A percentile compares a stretch with the other conserved stretches of the same genome.
These are phyloP conservation scores for Malurus alboscapulatus DNA, from an alignment of 2,113 vertebrate genomes.

Conservation along the genomic window DNA sequence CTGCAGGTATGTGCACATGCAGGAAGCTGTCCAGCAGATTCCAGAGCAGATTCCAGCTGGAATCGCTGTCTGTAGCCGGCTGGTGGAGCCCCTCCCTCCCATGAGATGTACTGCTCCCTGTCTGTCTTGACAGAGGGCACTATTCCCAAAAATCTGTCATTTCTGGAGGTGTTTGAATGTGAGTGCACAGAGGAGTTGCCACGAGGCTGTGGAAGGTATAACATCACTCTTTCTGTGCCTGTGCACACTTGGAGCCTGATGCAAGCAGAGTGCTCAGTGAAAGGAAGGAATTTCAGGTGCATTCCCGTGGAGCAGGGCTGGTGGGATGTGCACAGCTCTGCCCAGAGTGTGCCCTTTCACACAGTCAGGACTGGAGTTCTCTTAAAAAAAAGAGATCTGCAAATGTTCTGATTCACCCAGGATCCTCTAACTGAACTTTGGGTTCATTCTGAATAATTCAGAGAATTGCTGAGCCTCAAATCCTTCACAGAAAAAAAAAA, in stretches of 20 bases:
- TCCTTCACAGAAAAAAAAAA: neutral
- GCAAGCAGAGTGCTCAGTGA: neutral
- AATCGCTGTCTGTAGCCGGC: neutral
- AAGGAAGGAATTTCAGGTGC: neutral
- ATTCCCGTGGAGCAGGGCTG: neutral
- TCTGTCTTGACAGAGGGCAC: neutral
- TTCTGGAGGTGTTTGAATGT: neutral
- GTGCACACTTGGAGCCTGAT: too few species aligned
- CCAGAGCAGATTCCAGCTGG: neutral
- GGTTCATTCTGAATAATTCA: neutral
- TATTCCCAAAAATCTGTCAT: neutral
- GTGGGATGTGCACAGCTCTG: neutral
- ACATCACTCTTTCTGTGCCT: neutral
- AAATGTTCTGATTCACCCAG: neutral
- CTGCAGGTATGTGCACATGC: neutral
- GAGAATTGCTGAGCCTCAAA: neutral
- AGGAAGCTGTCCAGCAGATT: neutral
- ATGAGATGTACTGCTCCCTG: rapidly evolving
- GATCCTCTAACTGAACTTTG: neutral
- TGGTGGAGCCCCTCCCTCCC: neutral
- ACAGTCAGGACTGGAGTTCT: neutral
- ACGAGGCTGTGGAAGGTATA: neutral
- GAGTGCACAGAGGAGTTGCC: neutral
- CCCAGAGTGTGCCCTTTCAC: neutral
- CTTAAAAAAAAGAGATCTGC: neutral